Evolutionary conservation across 2,113 vertebrate genomes (phyloP), one percentile per base, ranked within the genome.

Genomic region (Sinocyclocheilus maitianheensis): DNA sequence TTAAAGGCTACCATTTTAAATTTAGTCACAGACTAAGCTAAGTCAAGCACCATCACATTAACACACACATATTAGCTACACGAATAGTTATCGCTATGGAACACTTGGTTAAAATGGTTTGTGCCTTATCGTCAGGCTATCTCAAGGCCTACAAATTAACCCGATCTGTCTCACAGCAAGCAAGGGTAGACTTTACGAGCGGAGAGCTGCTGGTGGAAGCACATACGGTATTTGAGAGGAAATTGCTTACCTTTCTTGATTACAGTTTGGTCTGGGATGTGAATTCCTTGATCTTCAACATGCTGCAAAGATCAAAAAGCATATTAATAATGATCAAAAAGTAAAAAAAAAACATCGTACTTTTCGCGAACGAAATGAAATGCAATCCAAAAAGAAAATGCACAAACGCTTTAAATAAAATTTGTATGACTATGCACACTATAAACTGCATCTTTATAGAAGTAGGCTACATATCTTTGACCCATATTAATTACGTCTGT

Each of bases 241-340:
- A 97, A 95, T 93, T 92, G 94, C 98, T 97, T 97, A 99, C 97
- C 98, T 99, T 99, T 99, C 95, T 99, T 99, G 97, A 99, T 99
- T 96, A 99, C 98, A 96, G 98, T 99, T 96, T 99, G 98, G 95
- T 99, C 98, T 93, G 97, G 97, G 95, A 99, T 98, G 97, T 99
- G 98, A 95, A 99, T 97, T 94, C 98, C 97, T 95, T 97, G 98
- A 95, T 99, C 98, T 94, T 99, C 98, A 95, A 99, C 97, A 90
- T 98, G 94, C 98, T 99, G 93, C 93, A 97, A 97, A 94, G 30
- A 96, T 94, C 96, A 96, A 96, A 85, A 78, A 91, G 87, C 83
- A 89, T 18, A 16, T 77, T 53, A 77, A 77, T 30, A 53, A 53
- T 77, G 4, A n/a, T 77, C 14, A 6, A 0, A 53, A 77, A 1